Base-by-base conservation (phyloP, 2,797 vertebrate species). In the Sandelia bainsii region DNA sequence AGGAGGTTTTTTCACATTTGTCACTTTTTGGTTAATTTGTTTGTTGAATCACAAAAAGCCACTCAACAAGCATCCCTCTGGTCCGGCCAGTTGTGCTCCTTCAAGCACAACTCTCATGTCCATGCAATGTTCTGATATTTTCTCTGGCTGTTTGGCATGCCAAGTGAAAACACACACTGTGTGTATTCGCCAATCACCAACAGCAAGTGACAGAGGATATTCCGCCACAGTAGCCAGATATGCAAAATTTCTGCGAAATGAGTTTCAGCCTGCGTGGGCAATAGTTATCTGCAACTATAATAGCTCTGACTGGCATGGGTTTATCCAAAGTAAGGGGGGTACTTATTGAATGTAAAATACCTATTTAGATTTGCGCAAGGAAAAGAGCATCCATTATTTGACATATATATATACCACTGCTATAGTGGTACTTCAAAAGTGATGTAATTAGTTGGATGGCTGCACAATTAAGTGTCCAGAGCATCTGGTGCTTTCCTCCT, bases 241-340 rank as follows among this genome's bases (percentile, higher is more conserved):
- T 88, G 73, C 77, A 78, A 72, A 83, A 83, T 78, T 50, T 75
- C 46, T 49, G 44, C 32, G 50, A 71, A 88, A 86, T 82, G 70
- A 80, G 56, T 84, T 77, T 74, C 64, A 70, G 72, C 50, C 50
- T 65, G 80, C 44, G 19, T 2, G 61, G 82, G 80, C 75, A 78
- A 84, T 72, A 83, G 61, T 77, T 23, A 91, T 93, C 83, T 90
- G 90, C 86, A 92, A 92, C 86, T 91, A 65, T 88, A 91, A 92
- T 91, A 62, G 59, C 57, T 69, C 48, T 48, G 69, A 76, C 44
- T 69, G 48, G 85, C 57, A 45, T 45, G 23, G 63, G 69, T 72
- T 89, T 79, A 87, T 89, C 79, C 67, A 70, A 79, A 83, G 81
- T 74, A 80, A 78, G 72, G 64, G 48, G 80, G 82, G 69, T 79